Evolutionary conservation across 2,113 vertebrate species (phyloP).

Genomic region (Marmota flaviventris): DNA sequence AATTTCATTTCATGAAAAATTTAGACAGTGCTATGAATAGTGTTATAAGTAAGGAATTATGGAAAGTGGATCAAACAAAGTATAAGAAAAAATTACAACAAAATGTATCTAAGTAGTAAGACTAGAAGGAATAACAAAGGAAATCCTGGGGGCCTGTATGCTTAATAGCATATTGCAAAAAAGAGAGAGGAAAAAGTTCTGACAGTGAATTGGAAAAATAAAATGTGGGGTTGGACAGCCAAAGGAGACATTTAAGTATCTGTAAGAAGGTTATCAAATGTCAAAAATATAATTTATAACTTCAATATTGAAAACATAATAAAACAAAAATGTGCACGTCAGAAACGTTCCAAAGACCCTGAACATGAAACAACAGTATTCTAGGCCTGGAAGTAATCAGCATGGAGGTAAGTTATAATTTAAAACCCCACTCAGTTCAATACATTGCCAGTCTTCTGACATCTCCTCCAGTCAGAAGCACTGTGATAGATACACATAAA

Average conservation of each 20-base stretch:
- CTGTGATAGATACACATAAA: neutral
- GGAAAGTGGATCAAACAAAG: neutral
- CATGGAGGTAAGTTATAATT: conserved; percentile 31
- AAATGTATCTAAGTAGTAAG: neutral
- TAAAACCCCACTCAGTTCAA: conserved; percentile 19
- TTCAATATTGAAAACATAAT: conserved; percentile 62
- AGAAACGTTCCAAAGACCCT: conserved; percentile 60
- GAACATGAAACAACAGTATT: conserved; percentile 48
- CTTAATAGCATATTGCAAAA: neutral
- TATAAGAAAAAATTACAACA: neutral
- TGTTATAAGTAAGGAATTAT: neutral
- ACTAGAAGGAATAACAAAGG: neutral
- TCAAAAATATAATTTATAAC: conserved; percentile 68
- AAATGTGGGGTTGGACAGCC: neutral
- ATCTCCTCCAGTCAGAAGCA: neutral
- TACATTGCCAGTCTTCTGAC: neutral
- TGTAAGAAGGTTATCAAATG: conserved; percentile 49
- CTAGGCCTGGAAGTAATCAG: conserved; percentile 65
- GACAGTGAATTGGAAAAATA: neutral
- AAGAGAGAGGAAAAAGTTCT: conserved; percentile 2
- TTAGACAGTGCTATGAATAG: neutral
- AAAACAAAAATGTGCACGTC: conserved; percentile 63
- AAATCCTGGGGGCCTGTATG: neutral
- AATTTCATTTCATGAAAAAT: conserved; percentile 29
- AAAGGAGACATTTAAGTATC: conserved; percentile 49